These are phyloP conservation scores for Drosophila kambysellisi DNA, from an alignment of 2,888 invertebrate species.

Conservation along the genomic window DNA sequence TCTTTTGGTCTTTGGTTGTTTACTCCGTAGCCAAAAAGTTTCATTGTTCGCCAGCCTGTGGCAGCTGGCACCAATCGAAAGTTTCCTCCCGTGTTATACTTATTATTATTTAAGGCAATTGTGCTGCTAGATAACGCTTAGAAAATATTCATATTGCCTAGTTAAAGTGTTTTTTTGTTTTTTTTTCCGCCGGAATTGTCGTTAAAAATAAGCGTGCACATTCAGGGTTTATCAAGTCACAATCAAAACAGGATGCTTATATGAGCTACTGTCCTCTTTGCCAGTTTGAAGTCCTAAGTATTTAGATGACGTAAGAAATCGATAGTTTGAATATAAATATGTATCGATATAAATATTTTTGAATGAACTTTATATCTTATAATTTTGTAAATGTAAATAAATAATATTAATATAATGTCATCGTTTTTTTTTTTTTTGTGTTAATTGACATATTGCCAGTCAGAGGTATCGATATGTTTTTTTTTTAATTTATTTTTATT, in stretches of 20 bases:
- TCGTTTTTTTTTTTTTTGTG: neutral
- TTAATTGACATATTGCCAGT: too few relatives aligned
- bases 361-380: too few relatives aligned
- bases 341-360: neutral
- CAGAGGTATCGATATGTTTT: neutral
- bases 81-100: slow-evolving; percentile 35
- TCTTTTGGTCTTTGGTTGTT: slow-evolving; percentile 59
- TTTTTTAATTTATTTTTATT: too few relatives aligned
- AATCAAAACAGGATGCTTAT: slow-evolving; percentile 1
- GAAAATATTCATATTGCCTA: slow-evolving; percentile 42
- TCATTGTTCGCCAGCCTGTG: slow-evolving; percentile 65
- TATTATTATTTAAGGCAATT: slow-evolving; percentile 55
- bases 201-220: slow-evolving; percentile 31
- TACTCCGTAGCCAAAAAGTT: slow-evolving; percentile 64
- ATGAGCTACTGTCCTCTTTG: slow-evolving; percentile 2
- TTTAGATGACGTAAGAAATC: neutral
- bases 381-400: neutral
- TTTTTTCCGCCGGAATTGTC: slow-evolving; percentile 25
- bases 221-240: neutral
- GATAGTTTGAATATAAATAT: neutral
- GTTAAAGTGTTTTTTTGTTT: slow-evolving; percentile 39
- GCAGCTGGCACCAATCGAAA: slow-evolving; percentile 71
- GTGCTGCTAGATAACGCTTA: slow-evolving; percentile 11
- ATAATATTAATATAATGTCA: neutral
- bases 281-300: neutral